These are phyloP conservation scores for Nanorana parkeri DNA, from an alignment of 2,113 vertebrate genomes.

Conservation along the genomic window DNA sequence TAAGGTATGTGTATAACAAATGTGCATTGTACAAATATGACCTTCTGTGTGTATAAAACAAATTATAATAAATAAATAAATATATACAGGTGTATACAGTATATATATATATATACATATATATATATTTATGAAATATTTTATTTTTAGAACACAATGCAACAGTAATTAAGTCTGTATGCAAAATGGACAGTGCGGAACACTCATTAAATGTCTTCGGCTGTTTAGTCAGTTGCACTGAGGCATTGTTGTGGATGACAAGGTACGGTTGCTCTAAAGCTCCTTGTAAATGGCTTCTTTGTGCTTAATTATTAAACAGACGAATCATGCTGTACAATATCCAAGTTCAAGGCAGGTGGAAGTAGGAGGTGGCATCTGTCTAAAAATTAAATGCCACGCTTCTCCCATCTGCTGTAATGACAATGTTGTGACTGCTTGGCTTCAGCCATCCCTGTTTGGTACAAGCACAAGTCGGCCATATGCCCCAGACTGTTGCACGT, in stretches of 20 bases:
- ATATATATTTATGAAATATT: neutral
- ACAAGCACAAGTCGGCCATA: slow-evolving; percentile 75
- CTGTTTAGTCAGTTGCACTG: slow-evolving; percentile 63
- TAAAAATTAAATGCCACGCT: slow-evolving; percentile 86
- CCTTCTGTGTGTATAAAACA: no score
- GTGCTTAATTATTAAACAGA: slow-evolving; percentile 80
- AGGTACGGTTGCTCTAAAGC: slow-evolving; percentile 64
- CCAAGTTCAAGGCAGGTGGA: slow-evolving; percentile 88
- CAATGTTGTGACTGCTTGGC: slow-evolving; percentile 77
- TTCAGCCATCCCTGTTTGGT: slow-evolving; percentile 73
- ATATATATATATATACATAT: no score
- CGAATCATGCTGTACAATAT: slow-evolving; percentile 79
- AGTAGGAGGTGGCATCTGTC: slow-evolving; percentile 86
- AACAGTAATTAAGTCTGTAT: slow-evolving; percentile 14
- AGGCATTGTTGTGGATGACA: slow-evolving; percentile 68
- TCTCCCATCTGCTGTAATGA: slow-evolving; percentile 83
- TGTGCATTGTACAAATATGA: no score
- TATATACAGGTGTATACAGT: no score
- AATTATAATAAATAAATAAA: no score
- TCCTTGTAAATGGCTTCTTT: slow-evolving; percentile 76
- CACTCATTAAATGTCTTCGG: slow-evolving; percentile 56
- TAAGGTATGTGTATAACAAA: no score
- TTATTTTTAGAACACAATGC: slow-evolving; percentile 56
- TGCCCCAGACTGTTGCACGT: slow-evolving; percentile 74
- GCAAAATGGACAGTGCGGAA: slow-evolving; percentile 1